Conservation (phyloP, 2,113 vertebrate species). For the Pangasianodon hypophthalmus region DNA sequence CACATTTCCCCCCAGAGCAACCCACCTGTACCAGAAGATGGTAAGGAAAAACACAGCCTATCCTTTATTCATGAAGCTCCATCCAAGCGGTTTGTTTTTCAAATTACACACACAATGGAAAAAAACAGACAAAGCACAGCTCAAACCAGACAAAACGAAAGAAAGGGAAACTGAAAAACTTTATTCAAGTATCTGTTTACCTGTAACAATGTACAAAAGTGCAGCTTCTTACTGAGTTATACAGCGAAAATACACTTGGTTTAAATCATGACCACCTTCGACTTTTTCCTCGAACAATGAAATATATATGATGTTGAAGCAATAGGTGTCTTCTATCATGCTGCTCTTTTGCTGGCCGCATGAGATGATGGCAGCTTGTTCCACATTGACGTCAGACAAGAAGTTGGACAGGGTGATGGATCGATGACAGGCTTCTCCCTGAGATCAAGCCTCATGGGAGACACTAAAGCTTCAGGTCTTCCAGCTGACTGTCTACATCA, state of each 20-base stretch:
- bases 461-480: slow-evolving; percentile 35
- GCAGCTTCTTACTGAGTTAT: background rate
- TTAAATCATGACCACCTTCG: background rate
- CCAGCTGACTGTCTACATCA: slow-evolving; percentile 67
- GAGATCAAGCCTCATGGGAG: slow-evolving; percentile 35
- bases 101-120: slow-evolving; percentile 55
- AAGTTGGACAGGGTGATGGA: slow-evolving; percentile 32
- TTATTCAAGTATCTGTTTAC: slow-evolving; percentile 51
- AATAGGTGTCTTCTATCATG: slow-evolving; percentile 53
- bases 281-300: slow-evolving; percentile 2
- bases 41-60: slow-evolving; percentile 50
- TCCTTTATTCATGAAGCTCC: slow-evolving; percentile 64
- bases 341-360: slow-evolving; percentile 47
- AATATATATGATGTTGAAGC: slow-evolving; percentile 29
- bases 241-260: background rate
- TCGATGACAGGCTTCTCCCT: slow-evolving; percentile 34
- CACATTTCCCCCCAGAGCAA: slow-evolving; percentile 47
- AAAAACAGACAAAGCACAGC: slow-evolving; percentile 53
- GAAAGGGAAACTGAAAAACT: slow-evolving; percentile 24
- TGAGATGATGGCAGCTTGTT: slow-evolving; percentile 31
- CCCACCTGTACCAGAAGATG: slow-evolving; percentile 57
- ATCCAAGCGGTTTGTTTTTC: slow-evolving; percentile 60
- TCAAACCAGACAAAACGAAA: slow-evolving; percentile 51
- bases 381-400: slow-evolving; percentile 10
- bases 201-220: slow-evolving; percentile 10